Conservation (phyloP, 2,113 vertebrate species). For the Noturus placidus region DNA sequence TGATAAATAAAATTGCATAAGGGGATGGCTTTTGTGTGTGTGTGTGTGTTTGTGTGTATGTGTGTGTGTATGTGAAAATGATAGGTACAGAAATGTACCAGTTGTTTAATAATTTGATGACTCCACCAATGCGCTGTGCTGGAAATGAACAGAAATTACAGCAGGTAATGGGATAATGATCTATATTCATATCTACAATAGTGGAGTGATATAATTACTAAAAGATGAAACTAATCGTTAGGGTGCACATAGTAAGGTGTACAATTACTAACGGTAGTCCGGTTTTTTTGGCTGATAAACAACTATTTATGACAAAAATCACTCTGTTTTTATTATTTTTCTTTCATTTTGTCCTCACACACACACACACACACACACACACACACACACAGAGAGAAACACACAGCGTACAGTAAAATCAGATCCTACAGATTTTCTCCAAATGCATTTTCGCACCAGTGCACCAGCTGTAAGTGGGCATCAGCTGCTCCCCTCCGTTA, state of each 20-base stretch:
- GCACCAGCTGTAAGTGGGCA: not conserved
- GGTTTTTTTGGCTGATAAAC: not conserved
- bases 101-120: not conserved
- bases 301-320: not conserved
- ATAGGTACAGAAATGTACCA: not conserved
- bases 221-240: not conserved
- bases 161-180: not conserved
- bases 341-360: not conserved
- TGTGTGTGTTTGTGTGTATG: not conserved
- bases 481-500: slow-evolving; percentile 39
- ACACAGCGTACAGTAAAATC: not conserved
- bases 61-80: not conserved
- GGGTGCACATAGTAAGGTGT: not conserved
- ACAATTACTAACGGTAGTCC: not conserved
- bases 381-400: not conserved
- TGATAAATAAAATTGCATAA: not conserved
- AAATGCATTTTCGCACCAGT: not conserved
- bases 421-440: not conserved
- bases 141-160: not conserved
- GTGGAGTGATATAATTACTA: not conserved
- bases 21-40: not conserved
- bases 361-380: not conserved
- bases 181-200: not conserved
- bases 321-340: not conserved
- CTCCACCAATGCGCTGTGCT: not conserved